Evolutionary conservation across 2,113 vertebrate species (phyloP), one percentile per base, ranked within the genome.

Genomic region (Callithrix jacchus): DNA sequence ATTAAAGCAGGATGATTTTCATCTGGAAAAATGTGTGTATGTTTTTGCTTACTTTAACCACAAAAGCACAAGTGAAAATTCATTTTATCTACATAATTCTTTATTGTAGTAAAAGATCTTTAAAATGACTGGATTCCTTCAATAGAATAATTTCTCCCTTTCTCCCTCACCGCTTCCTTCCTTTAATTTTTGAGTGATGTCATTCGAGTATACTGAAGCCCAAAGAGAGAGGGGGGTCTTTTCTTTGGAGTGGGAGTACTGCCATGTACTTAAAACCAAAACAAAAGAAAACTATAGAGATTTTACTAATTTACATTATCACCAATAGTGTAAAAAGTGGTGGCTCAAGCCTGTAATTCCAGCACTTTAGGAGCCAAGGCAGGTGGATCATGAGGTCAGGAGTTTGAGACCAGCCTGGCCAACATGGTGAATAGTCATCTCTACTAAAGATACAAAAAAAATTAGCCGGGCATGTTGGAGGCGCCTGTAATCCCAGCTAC

Each of bases 61-160:
- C 45, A 96, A 94, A 42, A 76, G 56, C 54, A 58, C 21, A 86
- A 81, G 21, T 58, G 45, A 61, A 92, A 87, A 64, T 94, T 87
- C 5, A 56, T 74, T 86, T 94, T 81, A 61, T 74, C 27, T 47
- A 21, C 40, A 70, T 9, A 92, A 42, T 92, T 85, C 27, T 32
- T 74, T 49, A 42, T 49, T 81, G 18, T 52, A 58, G 40, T 74
- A 80, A 94, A 84, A 68, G 25, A 68, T 89, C n/a, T 83, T 90
- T 80, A 68, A 81, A 86, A 90, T 66, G 66, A 90, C 37, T 49
- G 16, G 40, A 40, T 52, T 83, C 68, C 42, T 93, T 93, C 66
- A 56, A 61, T 61, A 82, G 56, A 95, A 56, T 76, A 58, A 42
- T 52, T 52, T 32, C 3, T 88, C 83, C 23, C 11, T 86, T 30